These are phyloP conservation scores for Hydrocynus forskahlii DNA, from an alignment of 2,797 vertebrate genomes.

Conservation along the genomic window DNA sequence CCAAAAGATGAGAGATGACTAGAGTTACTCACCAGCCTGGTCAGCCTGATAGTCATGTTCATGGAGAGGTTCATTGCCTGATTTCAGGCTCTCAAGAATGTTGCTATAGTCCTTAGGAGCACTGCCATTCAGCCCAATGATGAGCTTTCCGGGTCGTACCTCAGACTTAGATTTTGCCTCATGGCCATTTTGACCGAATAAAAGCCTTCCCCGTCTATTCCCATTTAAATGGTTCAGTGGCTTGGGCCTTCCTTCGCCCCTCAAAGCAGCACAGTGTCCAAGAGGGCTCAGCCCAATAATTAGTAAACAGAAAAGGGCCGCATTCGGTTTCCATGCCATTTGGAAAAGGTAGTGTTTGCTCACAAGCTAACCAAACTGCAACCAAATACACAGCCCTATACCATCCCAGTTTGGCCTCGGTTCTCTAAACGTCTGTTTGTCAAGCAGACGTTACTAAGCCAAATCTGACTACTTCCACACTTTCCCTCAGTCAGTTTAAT, in stretches of 20 bases:
- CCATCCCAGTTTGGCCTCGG: not conserved
- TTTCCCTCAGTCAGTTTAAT: not conserved
- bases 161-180: not conserved
- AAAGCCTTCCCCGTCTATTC: not conserved
- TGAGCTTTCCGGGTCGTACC: conserved; percentile 61
- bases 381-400: not conserved
- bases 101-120: not conserved
- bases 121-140: conserved; percentile 55
- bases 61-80: not conserved
- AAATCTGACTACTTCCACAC: not conserved
- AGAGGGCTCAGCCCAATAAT: conserved; percentile 49
- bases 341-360: conserved; percentile 35
- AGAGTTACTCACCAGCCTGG: conserved; percentile 62
- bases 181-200: conserved; percentile 14
- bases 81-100: not conserved
- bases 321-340: conserved; percentile 64
- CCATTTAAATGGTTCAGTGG: not conserved
- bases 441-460: not conserved
- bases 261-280: conserved; percentile 53
- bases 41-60: conserved; percentile 72
- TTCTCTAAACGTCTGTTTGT: not conserved
- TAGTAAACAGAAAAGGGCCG: conserved; percentile 54
- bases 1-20: not conserved
- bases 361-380: conserved; percentile 13
- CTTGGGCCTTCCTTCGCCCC: conserved; percentile 21